A percentile compares a stretch with the other conserved stretches of the same genome.
Conservation (phyloP, 2,113 vertebrate species). For the Syngnathus scovelli region DNA sequence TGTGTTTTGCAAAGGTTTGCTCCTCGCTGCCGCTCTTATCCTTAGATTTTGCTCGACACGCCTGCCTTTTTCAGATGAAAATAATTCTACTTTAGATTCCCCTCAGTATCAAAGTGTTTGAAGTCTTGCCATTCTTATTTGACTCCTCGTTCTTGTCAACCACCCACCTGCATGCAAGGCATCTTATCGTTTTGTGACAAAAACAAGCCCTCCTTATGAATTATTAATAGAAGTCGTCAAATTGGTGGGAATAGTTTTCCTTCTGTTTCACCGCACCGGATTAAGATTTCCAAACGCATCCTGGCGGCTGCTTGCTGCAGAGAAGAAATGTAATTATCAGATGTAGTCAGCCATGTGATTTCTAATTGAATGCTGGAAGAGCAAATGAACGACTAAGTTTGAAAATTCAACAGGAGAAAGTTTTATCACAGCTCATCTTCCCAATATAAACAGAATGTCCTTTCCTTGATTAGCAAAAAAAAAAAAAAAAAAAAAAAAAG, state of each 20-base stretch:
- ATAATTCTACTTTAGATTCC: constrained; percentile 7
- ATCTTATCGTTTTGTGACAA: not conserved
- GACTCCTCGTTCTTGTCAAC: not conserved
- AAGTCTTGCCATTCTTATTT: not conserved
- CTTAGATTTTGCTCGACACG: constrained; percentile 1
- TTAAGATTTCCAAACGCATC: constrained; percentile 2
- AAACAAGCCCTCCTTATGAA: not conserved
- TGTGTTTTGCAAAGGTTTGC: constrained; percentile 1
- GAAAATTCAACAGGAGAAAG: constrained; percentile 1
- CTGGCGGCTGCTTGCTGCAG: not conserved
- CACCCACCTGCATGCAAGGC: not conserved
- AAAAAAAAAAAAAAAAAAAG: too few species aligned
- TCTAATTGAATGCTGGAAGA: not conserved
- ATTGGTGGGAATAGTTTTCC: not conserved
- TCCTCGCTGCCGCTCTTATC: constrained; percentile 6
- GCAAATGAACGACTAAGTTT: not conserved
- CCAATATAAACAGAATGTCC: constrained; percentile 27
- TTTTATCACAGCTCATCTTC: constrained; percentile 18
- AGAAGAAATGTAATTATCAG: constrained; percentile 15
- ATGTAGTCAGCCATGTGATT: constrained; percentile 5
- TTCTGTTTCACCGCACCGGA: not conserved
- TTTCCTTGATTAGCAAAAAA: constrained; percentile 14
- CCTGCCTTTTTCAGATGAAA: constrained; percentile 11
- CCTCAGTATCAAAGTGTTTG: not conserved
- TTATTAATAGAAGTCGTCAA: not conserved